Conservation (phyloP, 2,797 vertebrate genomes). For the Eremophila alpestris region DNA sequence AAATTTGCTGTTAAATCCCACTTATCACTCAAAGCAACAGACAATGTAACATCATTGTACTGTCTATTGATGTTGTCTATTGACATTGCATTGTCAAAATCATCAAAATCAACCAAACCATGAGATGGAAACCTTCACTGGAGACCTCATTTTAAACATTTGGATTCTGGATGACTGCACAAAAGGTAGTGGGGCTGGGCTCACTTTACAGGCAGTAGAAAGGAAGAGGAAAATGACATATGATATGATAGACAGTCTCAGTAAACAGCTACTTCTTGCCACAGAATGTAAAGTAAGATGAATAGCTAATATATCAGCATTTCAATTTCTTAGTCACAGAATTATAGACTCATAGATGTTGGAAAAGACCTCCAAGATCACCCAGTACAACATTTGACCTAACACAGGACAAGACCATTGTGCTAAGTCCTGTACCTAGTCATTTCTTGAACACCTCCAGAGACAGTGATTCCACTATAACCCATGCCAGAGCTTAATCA, state of each 20-base stretch:
- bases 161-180: not conserved
- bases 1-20: not conserved
- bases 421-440: not conserved
- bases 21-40: not conserved
- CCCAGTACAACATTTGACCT: accelerated
- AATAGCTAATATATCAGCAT: not conserved
- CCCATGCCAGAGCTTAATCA: not conserved
- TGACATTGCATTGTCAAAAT: not conserved
- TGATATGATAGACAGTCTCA: not conserved
- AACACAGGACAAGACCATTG: not conserved
- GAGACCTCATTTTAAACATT: not conserved
- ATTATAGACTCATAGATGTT: not conserved
- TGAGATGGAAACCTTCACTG: not conserved
- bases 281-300: not conserved
- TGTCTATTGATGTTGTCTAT: not conserved
- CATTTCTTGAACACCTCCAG: not conserved
- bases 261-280: not conserved
- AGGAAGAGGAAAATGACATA: not conserved
- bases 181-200: not conserved
- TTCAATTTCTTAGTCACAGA: not conserved
- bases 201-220: not conserved
- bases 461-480: not conserved
- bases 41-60: not conserved
- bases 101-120: not conserved
- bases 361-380: not conserved